Conservation (phyloP, 2,113 vertebrate genomes). For the Platichthys flesus region DNA sequence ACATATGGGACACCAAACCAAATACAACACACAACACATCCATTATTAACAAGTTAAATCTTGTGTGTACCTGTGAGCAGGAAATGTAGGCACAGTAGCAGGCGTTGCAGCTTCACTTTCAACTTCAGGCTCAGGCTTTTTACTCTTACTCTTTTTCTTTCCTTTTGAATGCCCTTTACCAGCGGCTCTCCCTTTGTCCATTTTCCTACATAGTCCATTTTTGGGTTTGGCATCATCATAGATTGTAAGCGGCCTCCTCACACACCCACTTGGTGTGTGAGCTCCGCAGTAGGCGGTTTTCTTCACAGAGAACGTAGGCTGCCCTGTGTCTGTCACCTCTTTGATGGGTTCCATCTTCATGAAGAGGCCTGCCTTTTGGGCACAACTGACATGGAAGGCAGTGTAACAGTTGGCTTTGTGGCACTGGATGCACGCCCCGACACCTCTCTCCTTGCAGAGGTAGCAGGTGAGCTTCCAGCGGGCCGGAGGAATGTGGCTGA, state of each 20-base stretch:
- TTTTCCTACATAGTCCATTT: conserved; percentile 90
- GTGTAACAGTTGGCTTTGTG: conserved; percentile 99
- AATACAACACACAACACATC: neutral
- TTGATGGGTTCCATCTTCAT: conserved; percentile 99
- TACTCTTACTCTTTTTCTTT: conserved; percentile 88
- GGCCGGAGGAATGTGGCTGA: conserved; percentile 93
- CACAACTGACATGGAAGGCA: conserved; percentile 97
- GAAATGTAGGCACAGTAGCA: conserved; percentile 88
- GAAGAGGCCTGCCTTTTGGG: conserved; percentile 93
- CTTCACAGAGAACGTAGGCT: conserved; percentile 91
- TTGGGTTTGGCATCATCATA: conserved; percentile 89
- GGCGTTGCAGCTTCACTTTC: conserved; percentile 82
- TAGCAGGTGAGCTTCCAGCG: conserved; percentile 99
- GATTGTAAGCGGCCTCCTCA: conserved; percentile 89
- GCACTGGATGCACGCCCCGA: conserved; percentile 98
- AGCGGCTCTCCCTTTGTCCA: conserved; percentile 78
- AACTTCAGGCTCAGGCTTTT: conserved; percentile 85
- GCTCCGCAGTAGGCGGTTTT: conserved; percentile 97
- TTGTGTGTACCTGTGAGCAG: conserved; percentile 89
- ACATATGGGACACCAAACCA: neutral
- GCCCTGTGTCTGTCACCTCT: conserved; percentile 79
- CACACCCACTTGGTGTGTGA: conserved; percentile 92
- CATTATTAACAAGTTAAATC: neutral
- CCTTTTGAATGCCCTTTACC: conserved; percentile 85
- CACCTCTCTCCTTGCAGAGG: conserved; percentile 97